Percentiles rank a stretch among this genome's conserved stretches.
These are phyloP conservation scores for Rhabdophis nuchalis DNA, from an alignment of 2,797 vertebrate genomes.

Conservation along the genomic window DNA sequence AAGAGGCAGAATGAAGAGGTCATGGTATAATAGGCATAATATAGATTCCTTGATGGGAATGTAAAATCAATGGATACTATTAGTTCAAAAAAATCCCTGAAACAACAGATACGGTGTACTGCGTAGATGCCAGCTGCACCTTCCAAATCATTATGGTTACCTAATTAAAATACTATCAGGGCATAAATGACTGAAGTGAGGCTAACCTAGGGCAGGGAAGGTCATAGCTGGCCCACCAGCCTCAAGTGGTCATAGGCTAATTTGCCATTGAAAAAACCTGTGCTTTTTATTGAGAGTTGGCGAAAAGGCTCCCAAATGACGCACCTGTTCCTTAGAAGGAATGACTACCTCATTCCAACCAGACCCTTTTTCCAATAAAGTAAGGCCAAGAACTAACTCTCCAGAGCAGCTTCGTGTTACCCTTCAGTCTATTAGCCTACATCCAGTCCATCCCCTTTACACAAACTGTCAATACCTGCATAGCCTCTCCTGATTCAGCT, in stretches of 20 bases:
- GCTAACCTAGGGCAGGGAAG: background rate
- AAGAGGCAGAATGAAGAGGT: background rate
- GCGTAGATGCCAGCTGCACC: background rate
- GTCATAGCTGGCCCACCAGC: background rate
- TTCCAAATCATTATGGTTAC: background rate
- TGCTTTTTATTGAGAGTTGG: background rate
- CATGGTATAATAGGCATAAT: background rate
- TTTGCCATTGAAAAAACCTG: background rate
- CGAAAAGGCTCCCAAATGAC: background rate
- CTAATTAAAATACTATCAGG: background rate
- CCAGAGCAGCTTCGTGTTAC: background rate
- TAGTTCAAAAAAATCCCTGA: background rate
- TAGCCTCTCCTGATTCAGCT: background rate
- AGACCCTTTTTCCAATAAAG: background rate
- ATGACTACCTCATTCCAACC: background rate
- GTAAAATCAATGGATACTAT: background rate
- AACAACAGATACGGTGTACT: background rate
- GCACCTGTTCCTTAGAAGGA: background rate
- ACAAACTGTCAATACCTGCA: background rate
- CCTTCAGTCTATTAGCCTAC: background rate
- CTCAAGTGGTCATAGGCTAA: background rate
- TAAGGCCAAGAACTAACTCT: background rate
- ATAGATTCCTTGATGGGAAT: background rate
- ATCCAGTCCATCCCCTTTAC: background rate
- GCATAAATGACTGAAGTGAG: background rate